phyloP scores from a whole-genome alignment of 2,888 invertebrate genomes.

The Tillus elongatus region DNA sequence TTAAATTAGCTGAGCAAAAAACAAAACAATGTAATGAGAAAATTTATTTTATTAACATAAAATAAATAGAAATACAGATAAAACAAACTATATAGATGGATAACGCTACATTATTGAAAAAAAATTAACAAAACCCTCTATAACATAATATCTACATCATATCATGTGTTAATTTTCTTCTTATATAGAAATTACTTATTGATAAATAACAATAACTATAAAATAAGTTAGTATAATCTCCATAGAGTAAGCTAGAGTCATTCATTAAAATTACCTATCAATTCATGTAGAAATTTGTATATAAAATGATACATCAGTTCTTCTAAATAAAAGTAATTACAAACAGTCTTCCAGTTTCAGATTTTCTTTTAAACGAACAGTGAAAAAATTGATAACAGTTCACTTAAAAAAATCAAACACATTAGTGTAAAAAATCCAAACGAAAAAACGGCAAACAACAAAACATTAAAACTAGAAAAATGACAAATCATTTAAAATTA shows the following conservation, averaged over 20 bases:
- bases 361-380: too few species aligned
- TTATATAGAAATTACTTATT: not conserved
- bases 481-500: not conserved
- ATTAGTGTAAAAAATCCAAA: not conserved
- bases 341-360: too few species aligned
- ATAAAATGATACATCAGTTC: not conserved
- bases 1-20: too few species aligned
- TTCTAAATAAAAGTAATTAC: not conserved
- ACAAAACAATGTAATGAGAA: too few species aligned
- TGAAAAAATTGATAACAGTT: not conserved
- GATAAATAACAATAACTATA: not conserved
- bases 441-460: not conserved
- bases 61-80: not conserved
- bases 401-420: not conserved
- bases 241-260: not conserved
- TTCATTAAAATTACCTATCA: not conserved
- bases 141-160: not conserved
- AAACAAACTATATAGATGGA: too few species aligned
- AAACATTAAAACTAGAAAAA: not conserved
- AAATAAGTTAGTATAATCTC: slow-evolving; percentile 3
- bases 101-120: too few species aligned
- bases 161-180: slow-evolving; percentile 1
- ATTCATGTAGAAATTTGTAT: not conserved
- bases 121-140: not conserved
- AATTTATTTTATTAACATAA: not conserved